Evolutionary conservation across 2,113 vertebrate genomes (phyloP), one percentile per base, ranked within the genome.

Genomic region (Eubucco bourcierii): DNA sequence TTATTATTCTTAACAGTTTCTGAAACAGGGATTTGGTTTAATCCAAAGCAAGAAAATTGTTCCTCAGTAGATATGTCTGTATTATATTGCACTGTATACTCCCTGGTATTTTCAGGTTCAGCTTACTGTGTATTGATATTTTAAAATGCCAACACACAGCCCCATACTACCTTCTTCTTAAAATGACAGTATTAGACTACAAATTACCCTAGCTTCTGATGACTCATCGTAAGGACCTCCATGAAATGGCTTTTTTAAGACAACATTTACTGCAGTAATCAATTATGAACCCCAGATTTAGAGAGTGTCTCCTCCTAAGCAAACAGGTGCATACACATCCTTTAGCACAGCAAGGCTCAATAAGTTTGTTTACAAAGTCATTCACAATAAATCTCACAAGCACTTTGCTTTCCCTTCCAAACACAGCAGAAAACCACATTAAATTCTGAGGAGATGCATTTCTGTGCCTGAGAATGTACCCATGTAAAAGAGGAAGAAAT

Each of bases 311-410:
- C 87, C 75, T 67, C 19, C 15, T 86, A 84, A 89, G 75, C 74
- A 90, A 93, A 77, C 44, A 75, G 68, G 70, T 83, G 28, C 44
- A 84, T 29, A 44, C 33, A 63, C 28, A 91, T 72, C 58, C 76
- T 41, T 75, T 64, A 93, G 86, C 80, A 92, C 64, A 88, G 84
- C 47, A 90, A 84, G 86, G 81, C 71, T 86, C 80, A 59, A 5
- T 77, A 92, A 94, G 55, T 80, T 77, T 80, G 68, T 87, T 96
- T 92, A 86, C 87, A 58, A 87, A 90, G 50, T 82, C 90, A 65
- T 87, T 82, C 67, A 68, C 75, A 81, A 75, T 93, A 92, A 94
- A 94, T 90, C 80, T 92, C 74, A 73, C 52, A 56, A 29, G 21
- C 68, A 87, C 24, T 87, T 87, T 92, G 63, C 46, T 84, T 90